Base-by-base conservation (phyloP, 2,113 vertebrate genomes). In the Pomatorhinus ruficollis region DNA sequence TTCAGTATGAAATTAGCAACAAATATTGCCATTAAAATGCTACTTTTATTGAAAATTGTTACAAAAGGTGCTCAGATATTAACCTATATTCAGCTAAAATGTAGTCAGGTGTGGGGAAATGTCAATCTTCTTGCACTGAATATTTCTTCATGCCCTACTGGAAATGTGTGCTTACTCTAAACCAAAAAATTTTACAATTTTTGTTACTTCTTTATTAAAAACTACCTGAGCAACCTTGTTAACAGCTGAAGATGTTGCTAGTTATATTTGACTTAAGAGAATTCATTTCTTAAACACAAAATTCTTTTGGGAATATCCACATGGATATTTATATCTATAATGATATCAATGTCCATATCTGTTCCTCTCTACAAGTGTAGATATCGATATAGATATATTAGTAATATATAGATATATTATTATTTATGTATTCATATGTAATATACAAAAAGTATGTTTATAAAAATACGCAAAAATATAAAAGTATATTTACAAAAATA, bases 1-100 rank as follows among this genome's bases (percentile, higher is more conserved):
- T 64, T 60, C 9, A 3, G 33, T 45, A 18, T 72, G 31, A 84
- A 82, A 80, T 53, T 56, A 70, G 11, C 33, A 44, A 60, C 21
- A 88, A 80, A 52, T 42, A 45, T 8, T 66, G 25, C 11, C 50
- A 45, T 8, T 30, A 42, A 71, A 88, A 50, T 31, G 14, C 7
- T 39, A 33, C 6, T 88, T 78, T 37, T 71, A 74, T 39, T 71
- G 35, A 71, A 90, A 94, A 79, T 9, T 35, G 0, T 27, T 81
- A 19, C 0, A 0, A 56, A 56, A 91, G 2, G 14, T n/a, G 20
- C 16, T 15, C 8, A 5, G 12, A 22, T 59, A 64, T 68, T 75
- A 56, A 52, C 19, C 4, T 24, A 12, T 47, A 47, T 31, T 78
- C 27, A 59, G 31, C 1, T 37, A 31, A 89, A 81, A 60, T 17